Evolutionary conservation across 2,113 vertebrate genomes (phyloP).

Genomic region (Hystrix cristata): DNA sequence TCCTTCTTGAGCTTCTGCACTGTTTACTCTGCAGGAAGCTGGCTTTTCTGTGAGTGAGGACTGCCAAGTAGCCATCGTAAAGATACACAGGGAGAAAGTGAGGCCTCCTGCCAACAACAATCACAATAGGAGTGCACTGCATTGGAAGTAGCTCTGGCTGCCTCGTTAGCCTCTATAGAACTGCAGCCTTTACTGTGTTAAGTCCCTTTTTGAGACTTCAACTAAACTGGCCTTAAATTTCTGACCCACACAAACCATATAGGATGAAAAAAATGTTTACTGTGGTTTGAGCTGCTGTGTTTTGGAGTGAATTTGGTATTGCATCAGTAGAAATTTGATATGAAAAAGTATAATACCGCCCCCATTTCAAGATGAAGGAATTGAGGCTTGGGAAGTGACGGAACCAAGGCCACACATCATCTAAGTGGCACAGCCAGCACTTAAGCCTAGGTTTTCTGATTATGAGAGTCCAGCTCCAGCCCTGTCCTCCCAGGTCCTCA

Average conservation of each 20-base stretch:
- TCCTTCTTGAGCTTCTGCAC: background rate
- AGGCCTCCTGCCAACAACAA: background rate
- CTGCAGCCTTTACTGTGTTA: background rate
- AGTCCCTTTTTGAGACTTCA: background rate
- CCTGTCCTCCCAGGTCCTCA: rapidly evolving
- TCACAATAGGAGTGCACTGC: no score
- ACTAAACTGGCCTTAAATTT: background rate
- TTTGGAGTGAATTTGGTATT: background rate
- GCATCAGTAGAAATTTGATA: background rate
- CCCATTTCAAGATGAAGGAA: background rate
- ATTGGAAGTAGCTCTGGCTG: background rate
- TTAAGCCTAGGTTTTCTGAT: no score
- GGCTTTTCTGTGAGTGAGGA: background rate
- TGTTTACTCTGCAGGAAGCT: background rate
- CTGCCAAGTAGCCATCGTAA: no score
- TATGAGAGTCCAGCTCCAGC: background rate
- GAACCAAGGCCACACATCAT: background rate
- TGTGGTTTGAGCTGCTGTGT: background rate
- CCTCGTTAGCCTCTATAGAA: background rate
- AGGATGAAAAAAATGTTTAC: background rate
- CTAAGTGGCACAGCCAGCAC: background rate
- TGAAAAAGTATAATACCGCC: background rate
- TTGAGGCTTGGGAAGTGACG: background rate
- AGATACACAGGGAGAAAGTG: background rate
- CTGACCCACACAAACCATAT: background rate